Evolutionary conservation across 2,797 vertebrate species (phyloP).

Genomic region (Enteromius radiatus): DNA sequence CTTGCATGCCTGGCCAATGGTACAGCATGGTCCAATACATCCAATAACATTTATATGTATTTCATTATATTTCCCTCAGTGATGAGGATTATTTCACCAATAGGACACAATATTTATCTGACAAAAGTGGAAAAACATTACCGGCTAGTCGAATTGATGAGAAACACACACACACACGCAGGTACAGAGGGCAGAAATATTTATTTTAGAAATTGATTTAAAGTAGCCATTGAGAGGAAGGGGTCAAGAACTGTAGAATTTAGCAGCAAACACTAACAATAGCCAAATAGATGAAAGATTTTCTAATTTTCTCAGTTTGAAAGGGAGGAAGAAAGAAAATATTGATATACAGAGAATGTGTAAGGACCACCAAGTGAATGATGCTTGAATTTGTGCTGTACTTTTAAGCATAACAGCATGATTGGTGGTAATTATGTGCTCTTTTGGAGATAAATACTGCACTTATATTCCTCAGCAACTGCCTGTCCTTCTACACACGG

Average conservation of each 20-base stretch:
- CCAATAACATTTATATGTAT: slow-evolving; percentile 15
- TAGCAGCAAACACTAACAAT: slow-evolving; percentile 66
- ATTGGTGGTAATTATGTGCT: slow-evolving; percentile 26
- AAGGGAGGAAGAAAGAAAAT: background rate
- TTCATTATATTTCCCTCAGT: slow-evolving; percentile 10
- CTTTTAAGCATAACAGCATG: slow-evolving; percentile 6
- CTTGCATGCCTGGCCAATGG: background rate
- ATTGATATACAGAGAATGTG: slow-evolving; percentile 26
- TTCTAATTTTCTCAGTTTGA: background rate
- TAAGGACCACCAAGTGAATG: slow-evolving; percentile 12
- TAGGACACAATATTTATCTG: slow-evolving; percentile 16
- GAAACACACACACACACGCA: slow-evolving; percentile 8
- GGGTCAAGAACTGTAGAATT: slow-evolving; percentile 69
- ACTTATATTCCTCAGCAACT: background rate
- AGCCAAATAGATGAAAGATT: slow-evolving; percentile 54
- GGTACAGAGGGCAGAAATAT: slow-evolving; percentile 69
- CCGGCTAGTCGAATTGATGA: slow-evolving; percentile 11
- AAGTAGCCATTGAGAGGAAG: slow-evolving; percentile 60
- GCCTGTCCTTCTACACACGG: background rate
- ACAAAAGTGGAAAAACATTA: background rate
- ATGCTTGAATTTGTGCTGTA: background rate
- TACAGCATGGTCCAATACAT: background rate
- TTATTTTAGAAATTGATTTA: slow-evolving; percentile 75
- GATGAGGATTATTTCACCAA: slow-evolving; percentile 6
- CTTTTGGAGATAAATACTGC: slow-evolving; percentile 14